Evolutionary conservation across 1,140 invertebrate genomes (phyloP).

Genomic region (Apolygus lucorum): DNA sequence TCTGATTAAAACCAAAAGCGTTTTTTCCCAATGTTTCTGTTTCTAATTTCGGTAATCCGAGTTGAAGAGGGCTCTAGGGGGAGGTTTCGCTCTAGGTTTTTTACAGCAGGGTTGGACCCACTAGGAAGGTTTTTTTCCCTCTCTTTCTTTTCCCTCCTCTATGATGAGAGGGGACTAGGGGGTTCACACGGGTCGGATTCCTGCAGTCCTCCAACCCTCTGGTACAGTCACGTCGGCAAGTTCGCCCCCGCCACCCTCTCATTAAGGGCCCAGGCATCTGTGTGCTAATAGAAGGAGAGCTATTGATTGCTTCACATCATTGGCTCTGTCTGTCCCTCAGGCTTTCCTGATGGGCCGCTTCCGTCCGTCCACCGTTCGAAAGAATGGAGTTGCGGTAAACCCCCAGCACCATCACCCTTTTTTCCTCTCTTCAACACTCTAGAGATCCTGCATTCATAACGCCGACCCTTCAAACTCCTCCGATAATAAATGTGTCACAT

Average conservation of each 20-base stretch:
- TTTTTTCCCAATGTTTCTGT: background rate
- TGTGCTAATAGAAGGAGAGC: background rate
- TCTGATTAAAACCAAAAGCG: background rate
- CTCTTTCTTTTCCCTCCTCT: background rate
- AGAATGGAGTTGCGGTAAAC: background rate
- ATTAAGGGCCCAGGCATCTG: background rate
- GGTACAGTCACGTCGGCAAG: background rate
- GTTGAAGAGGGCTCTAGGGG: background rate
- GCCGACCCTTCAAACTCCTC: no score
- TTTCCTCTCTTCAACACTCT: no score
- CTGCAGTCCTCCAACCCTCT: background rate
- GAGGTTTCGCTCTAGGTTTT: background rate
- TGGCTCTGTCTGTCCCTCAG: background rate
- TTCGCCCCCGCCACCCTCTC: background rate
- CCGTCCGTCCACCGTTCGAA: background rate
- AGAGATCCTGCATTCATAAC: no score
- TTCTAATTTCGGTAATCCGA: background rate
- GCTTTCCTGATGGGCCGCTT: background rate
- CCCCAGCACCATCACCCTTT: no score
- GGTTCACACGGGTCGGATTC: background rate
- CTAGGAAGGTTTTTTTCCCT: background rate
- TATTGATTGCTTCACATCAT: background rate
- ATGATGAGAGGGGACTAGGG: background rate
- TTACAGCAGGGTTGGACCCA: background rate
- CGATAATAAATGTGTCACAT: no score